These are phyloP conservation scores for Xylota sylvarum DNA, from an alignment of 2,888 invertebrate species.

Conservation along the genomic window DNA sequence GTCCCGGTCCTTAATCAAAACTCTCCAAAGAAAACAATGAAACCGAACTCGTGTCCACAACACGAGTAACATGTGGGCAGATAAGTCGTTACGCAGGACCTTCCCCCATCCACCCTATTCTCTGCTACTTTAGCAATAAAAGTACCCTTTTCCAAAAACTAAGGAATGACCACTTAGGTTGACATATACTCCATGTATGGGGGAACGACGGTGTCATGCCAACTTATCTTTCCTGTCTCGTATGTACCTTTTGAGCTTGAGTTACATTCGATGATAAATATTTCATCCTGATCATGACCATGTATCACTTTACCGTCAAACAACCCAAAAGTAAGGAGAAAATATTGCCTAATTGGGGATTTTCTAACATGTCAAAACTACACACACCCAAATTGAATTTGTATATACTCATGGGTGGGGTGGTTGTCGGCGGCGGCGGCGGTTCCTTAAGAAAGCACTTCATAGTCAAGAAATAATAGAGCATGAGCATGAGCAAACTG, in stretches of 20 bases:
- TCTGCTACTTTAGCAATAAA: slow-evolving; percentile 16
- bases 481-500: neutral
- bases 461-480: neutral
- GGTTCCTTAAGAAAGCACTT: neutral
- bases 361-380: slow-evolving; percentile 14
- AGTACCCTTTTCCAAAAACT: slow-evolving; percentile 11
- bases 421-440: neutral
- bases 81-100: slow-evolving; percentile 14
- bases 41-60: slow-evolving; percentile 1
- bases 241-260: neutral
- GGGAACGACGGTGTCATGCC: slow-evolving; percentile 1
- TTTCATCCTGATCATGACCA: slow-evolving; percentile 26
- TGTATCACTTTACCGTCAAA: slow-evolving; percentile 22
- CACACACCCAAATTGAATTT: neutral
- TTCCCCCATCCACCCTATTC: slow-evolving; percentile 2
- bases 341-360: slow-evolving; percentile 23
- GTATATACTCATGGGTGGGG: too few species aligned
- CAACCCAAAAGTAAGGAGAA: slow-evolving; percentile 1
- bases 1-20: slow-evolving; percentile 31
- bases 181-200: neutral
- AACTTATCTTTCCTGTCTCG: slow-evolving; percentile 15
- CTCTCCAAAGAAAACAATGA: neutral
- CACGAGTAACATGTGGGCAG: slow-evolving; percentile 12
- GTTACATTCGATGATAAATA: slow-evolving; percentile 23
- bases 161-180: slow-evolving; percentile 14